Evolutionary conservation across 2,113 vertebrate species (phyloP).

Genomic region (Psittacula cyanocephala): DNA sequence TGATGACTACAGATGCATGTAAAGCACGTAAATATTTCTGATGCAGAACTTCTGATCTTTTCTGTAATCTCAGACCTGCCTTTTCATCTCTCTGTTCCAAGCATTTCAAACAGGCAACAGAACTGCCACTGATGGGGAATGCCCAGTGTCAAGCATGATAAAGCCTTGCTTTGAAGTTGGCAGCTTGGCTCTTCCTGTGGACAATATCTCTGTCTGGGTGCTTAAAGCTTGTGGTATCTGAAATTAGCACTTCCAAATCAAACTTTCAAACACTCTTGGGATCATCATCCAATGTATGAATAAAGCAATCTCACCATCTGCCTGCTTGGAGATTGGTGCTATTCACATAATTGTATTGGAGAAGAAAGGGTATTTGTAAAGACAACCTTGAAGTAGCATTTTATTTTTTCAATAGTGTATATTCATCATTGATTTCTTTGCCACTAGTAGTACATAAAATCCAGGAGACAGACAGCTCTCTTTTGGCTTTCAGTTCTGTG

Average conservation of each 20-base stretch:
- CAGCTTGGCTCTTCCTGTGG: neutral
- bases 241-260: neutral
- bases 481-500: neutral
- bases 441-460: neutral
- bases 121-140: neutral
- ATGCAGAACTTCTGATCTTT: neutral
- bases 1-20: neutral
- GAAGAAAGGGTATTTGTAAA: neutral
- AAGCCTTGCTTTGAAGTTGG: neutral
- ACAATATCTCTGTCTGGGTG: neutral
- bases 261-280: neutral
- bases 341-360: neutral
- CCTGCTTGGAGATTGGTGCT: fast-evolving
- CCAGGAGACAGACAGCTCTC: neutral
- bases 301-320: neutral
- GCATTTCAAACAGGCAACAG: neutral
- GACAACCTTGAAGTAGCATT: neutral
- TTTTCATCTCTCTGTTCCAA: neutral
- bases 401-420: neutral
- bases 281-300: neutral
- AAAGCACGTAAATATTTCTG: neutral
- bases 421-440: neutral
- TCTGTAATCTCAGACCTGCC: neutral
- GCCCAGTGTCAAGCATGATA: neutral
- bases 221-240: neutral